Conservation (phyloP, 2,888 invertebrate species). For the Epinotia nisella region DNA sequence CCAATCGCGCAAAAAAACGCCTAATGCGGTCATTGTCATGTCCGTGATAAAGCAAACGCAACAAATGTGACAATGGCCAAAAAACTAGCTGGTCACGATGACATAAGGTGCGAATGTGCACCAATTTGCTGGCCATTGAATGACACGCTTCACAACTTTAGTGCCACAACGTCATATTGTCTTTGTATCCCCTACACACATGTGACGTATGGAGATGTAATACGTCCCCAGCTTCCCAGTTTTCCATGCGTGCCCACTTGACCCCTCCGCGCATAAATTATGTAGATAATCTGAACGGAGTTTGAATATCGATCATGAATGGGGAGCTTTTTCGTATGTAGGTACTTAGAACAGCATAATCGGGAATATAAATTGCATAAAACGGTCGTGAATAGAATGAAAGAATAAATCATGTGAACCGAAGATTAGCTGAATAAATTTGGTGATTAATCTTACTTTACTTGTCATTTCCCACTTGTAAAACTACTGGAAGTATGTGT, state of each 20-base stretch:
- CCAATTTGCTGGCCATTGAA: conserved; percentile 69
- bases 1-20: conserved; percentile 46
- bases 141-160: conserved; percentile 15
- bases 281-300: conserved; percentile 73
- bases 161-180: conserved; percentile 7
- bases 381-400: conserved; percentile 18
- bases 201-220: background rate
- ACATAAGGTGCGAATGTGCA: conserved; percentile 77
- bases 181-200: background rate
- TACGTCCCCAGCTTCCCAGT: conserved; percentile 46
- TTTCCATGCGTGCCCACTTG: conserved; percentile 68
- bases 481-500: too few relatives aligned
- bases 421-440: background rate
- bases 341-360: conserved; percentile 27
- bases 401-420: conserved; percentile 1
- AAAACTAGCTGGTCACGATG: conserved; percentile 63
- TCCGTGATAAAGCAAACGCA: conserved; percentile 61
- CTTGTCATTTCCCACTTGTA: background rate
- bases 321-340: conserved; percentile 27
- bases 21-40: conserved; percentile 67
- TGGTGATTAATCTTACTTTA: background rate
- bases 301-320: conserved; percentile 34
- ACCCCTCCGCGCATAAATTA: conserved; percentile 81
- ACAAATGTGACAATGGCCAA: conserved; percentile 52
- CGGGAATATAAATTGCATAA: conserved; percentile 21